These are phyloP conservation scores for Athalia circularis DNA, from an alignment of 2,888 invertebrate species.

Conservation along the genomic window DNA sequence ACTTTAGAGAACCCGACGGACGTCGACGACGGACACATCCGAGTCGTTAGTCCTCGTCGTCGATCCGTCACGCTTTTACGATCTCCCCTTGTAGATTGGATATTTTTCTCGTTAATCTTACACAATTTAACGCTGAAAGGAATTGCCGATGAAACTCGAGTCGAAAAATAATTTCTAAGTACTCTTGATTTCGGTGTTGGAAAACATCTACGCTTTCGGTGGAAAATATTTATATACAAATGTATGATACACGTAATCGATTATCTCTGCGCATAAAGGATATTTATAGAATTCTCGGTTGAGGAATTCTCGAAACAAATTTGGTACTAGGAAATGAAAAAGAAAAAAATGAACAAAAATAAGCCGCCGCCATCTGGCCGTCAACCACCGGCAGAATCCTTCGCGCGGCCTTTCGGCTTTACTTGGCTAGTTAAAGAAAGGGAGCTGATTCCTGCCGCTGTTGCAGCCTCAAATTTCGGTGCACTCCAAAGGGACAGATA, in stretches of 20 bases:
- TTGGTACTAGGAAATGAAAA: background rate
- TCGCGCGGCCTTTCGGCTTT: background rate
- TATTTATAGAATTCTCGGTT: too few relatives aligned
- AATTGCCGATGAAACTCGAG: too few relatives aligned
- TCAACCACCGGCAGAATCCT: conserved; percentile 27
- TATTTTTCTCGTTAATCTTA: background rate
- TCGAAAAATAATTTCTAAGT: too few relatives aligned
- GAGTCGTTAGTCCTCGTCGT: conserved; percentile 41
- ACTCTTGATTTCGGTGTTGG: too few relatives aligned
- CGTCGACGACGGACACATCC: conserved; percentile 47
- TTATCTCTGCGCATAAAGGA: too few relatives aligned
- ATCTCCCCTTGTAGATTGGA: background rate
- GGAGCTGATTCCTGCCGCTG: background rate
- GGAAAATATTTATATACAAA: too few relatives aligned
- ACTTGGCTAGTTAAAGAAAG: conserved; percentile 2
- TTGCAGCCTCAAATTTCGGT: conserved; percentile 29
- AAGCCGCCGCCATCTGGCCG: conserved; percentile 32
- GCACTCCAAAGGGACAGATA: background rate
- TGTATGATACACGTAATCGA: too few relatives aligned
- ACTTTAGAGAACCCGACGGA: conserved; percentile 25
- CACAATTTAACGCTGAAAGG: too few relatives aligned
- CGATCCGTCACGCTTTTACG: conserved; percentile 41
- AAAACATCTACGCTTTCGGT: too few relatives aligned
- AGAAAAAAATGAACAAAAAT: conserved; percentile 22
- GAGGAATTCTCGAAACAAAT: too few relatives aligned